A percentile compares a stretch with the other conserved stretches of the same genome.
Evolutionary conservation across 1,140 invertebrate species (phyloP).

Genomic region (Aethina tumida): DNA sequence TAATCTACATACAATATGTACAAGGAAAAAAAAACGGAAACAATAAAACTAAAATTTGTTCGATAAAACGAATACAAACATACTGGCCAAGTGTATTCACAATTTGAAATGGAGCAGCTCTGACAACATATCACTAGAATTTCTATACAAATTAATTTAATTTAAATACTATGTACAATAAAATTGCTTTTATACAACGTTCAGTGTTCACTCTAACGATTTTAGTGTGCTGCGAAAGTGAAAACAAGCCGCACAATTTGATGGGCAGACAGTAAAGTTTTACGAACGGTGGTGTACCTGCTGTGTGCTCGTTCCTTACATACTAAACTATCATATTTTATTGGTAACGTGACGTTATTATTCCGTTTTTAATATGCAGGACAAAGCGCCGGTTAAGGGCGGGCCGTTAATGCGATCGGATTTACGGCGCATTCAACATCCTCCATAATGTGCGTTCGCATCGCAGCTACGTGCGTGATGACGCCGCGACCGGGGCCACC

Average conservation of each 20-base stretch:
- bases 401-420: too few species aligned
- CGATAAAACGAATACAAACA: slow-evolving; percentile 13
- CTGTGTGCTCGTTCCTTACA: slow-evolving; percentile 1
- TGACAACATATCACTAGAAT: slow-evolving; percentile 14
- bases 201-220: background rate
- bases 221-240: background rate
- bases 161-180: slow-evolving; percentile 16
- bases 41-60: slow-evolving; percentile 3
- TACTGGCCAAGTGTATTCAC: slow-evolving; percentile 22
- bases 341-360: background rate
- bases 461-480: too few species aligned
- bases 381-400: too few species aligned
- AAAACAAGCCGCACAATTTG: background rate
- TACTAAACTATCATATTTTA: background rate
- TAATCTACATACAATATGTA: slow-evolving; percentile 7
- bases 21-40: slow-evolving; percentile 7
- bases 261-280: too few species aligned
- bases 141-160: slow-evolving; percentile 5
- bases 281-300: too few species aligned
- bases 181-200: slow-evolving; percentile 2
- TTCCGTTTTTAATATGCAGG: too few species aligned
- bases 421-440: too few species aligned
- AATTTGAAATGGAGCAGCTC: slow-evolving; percentile 14
- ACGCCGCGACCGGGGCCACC: too few species aligned
- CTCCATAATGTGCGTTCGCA: too few species aligned